These are phyloP conservation scores for Xyrauchen texanus DNA, from an alignment of 2,113 vertebrate genomes.

Conservation along the genomic window DNA sequence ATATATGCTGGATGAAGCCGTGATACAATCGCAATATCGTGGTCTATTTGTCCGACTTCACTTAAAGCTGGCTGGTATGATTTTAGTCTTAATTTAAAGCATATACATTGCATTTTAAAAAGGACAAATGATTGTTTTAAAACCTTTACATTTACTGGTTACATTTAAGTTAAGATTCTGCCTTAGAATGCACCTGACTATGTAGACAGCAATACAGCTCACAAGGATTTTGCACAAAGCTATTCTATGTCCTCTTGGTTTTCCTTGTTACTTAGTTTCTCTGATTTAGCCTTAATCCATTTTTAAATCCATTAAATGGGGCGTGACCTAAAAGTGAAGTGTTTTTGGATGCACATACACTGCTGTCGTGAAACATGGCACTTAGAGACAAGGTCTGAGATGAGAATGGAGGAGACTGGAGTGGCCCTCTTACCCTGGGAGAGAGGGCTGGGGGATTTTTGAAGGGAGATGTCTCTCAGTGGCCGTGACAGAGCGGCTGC, in stretches of 20 bases:
- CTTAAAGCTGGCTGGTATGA: no score
- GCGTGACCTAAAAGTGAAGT: conserved; percentile 14
- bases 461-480: conserved; percentile 53
- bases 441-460: conserved; percentile 49
- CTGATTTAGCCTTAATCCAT: conserved; percentile 7
- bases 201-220: neutral
- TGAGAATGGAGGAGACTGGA: conserved; percentile 55
- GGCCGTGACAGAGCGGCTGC: conserved; percentile 49
- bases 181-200: no score
- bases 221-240: neutral
- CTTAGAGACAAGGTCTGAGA: conserved; percentile 44
- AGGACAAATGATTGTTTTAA: no score
- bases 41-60: no score
- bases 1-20: no score
- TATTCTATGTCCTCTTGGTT: neutral
- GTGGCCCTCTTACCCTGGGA: conserved; percentile 60
- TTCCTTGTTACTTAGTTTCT: neutral
- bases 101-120: no score
- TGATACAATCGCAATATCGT: no score
- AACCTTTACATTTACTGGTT: no score
- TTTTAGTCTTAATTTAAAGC: no score
- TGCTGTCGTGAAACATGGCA: conserved; percentile 46
- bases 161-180: no score
- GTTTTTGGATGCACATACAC: conserved; percentile 32
- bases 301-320: conserved; percentile 19